phyloP scores from a whole-genome alignment of 2,888 invertebrate genomes.

The Plagodis dolabraria region DNA sequence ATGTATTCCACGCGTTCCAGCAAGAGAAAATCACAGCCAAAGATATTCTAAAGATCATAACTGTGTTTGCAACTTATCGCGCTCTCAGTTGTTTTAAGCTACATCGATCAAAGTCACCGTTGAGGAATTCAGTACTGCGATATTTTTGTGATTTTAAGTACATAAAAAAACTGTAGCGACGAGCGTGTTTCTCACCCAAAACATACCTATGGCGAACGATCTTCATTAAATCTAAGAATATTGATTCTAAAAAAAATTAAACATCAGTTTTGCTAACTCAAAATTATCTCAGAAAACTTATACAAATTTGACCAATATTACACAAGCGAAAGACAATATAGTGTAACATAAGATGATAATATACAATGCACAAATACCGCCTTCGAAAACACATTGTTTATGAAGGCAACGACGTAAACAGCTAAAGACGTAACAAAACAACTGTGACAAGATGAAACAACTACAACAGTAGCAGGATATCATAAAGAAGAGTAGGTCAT shows the following conservation, averaged over 20 bases:
- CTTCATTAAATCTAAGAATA: too few species aligned
- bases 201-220: neutral
- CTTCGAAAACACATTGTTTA: conserved; percentile 6
- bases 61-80: conserved; percentile 11
- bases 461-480: conserved; percentile 27
- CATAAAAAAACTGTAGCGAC: conserved; percentile 2
- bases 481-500: conserved; percentile 37
- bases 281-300: too few species aligned
- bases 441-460: conserved; percentile 23
- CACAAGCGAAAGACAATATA: neutral
- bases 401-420: conserved; percentile 13
- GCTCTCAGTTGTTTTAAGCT: neutral
- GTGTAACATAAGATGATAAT: neutral
- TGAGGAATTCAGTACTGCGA: conserved; percentile 3
- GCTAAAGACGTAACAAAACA: conserved; percentile 17
- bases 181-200: conserved; percentile 5
- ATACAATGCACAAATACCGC: neutral
- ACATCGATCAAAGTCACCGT: conserved; percentile 14
- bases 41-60: neutral
- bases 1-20: conserved; percentile 34
- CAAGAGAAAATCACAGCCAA: conserved; percentile 1
- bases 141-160: conserved; percentile 2
- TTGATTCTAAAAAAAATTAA: too few species aligned
- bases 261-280: too few species aligned
- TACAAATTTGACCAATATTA: too few species aligned